Evolutionary conservation across 2,888 invertebrate genomes (phyloP).

Genomic region (Therioaphis trifolii): DNA sequence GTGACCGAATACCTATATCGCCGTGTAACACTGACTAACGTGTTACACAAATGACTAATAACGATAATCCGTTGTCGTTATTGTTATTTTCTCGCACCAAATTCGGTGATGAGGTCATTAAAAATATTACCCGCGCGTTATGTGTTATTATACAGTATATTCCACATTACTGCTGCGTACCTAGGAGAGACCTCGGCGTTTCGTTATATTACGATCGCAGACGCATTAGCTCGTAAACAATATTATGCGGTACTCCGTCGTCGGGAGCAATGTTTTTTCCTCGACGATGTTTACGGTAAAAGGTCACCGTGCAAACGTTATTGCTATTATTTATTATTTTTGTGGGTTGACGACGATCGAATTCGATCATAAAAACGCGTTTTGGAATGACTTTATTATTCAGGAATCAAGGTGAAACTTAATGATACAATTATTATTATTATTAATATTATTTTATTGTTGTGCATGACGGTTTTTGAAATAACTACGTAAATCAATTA

Average conservation of each 20-base stretch:
- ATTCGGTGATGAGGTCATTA: conserved; percentile 30
- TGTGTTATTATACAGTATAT: conserved; percentile 13
- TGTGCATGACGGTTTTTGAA: too few relatives aligned
- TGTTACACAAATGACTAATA: too few relatives aligned
- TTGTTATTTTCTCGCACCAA: conserved; percentile 29
- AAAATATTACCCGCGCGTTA: conserved; percentile 36
- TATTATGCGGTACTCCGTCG: conserved; percentile 13
- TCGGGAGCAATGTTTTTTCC: conserved; percentile 21
- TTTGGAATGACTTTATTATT: too few relatives aligned
- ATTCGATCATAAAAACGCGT: neutral
- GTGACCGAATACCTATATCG: too few relatives aligned
- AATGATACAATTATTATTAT: too few relatives aligned
- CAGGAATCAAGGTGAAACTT: too few relatives aligned
- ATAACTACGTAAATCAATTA: too few relatives aligned
- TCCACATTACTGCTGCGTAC: too few relatives aligned
- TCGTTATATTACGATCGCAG: neutral
- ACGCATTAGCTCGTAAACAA: too few relatives aligned
- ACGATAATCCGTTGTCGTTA: too few relatives aligned
- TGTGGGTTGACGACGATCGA: neutral
- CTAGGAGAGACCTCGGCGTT: conserved; percentile 27
- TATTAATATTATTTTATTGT: too few relatives aligned
- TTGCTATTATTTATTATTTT: conserved; percentile 14
- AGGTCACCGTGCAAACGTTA: conserved; percentile 1
- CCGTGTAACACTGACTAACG: too few relatives aligned
- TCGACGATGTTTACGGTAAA: conserved; percentile 13